Evolutionary conservation across 2,888 invertebrate genomes (phyloP).

Genomic region (Pseudanteris insignis): DNA sequence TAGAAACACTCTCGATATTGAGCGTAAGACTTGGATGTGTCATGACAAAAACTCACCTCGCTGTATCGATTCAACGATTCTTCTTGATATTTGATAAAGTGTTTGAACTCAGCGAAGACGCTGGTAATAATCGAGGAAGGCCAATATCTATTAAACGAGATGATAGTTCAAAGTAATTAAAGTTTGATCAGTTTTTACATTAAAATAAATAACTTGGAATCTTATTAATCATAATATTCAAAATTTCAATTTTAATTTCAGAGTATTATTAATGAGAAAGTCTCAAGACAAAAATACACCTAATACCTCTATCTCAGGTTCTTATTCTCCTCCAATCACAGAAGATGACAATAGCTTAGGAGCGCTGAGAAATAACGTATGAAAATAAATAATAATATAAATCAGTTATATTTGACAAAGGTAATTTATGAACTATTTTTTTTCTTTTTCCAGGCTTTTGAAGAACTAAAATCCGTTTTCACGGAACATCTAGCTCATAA

Average conservation of each 20-base stretch:
- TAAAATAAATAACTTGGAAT: no score
- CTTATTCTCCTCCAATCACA: conserved; percentile 70
- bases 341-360: conserved; percentile 55
- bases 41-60: conserved; percentile 79
- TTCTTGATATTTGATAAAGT: conserved; percentile 85
- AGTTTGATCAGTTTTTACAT: background rate
- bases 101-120: conserved; percentile 60
- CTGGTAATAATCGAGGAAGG: conserved; percentile 34
- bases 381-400: background rate
- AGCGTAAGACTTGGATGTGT: conserved; percentile 79
- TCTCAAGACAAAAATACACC: conserved; percentile 40
- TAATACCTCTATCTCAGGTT: conserved; percentile 69
- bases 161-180: conserved; percentile 32
- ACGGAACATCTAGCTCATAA: conserved; percentile 85
- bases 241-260: no score
- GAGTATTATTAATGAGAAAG: conserved; percentile 22
- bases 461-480: conserved; percentile 85
- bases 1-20: conserved; percentile 84
- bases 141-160: conserved; percentile 36
- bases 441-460: conserved; percentile 70
- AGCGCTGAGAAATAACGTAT: conserved; percentile 58
- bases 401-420: conserved; percentile 35
- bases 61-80: conserved; percentile 76
- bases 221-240: no score
- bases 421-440: conserved; percentile 6